These are phyloP conservation scores for Sternotherus odoratus DNA, from an alignment of 2,797 vertebrate genomes.

Conservation along the genomic window DNA sequence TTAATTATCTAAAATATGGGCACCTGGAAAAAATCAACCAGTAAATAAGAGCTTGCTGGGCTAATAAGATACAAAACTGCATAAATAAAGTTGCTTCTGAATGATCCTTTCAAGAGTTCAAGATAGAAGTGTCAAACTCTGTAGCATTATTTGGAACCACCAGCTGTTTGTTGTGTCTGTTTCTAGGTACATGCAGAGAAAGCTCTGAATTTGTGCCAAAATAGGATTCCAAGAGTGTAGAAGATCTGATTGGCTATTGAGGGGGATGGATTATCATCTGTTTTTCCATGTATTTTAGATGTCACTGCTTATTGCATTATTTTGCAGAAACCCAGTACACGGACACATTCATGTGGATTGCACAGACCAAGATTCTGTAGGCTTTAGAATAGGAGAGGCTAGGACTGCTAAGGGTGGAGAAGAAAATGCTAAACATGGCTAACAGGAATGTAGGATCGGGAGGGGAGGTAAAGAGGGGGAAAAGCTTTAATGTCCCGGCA, in stretches of 20 bases:
- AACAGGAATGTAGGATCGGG: neutral
- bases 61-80: neutral
- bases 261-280: neutral
- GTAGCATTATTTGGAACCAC: neutral
- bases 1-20: neutral
- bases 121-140: neutral
- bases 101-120: accelerated
- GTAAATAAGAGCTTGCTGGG: neutral
- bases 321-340: accelerated
- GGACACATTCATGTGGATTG: neutral
- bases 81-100: neutral
- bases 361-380: neutral
- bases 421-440: neutral
- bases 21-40: neutral
- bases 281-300: neutral
- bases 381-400: neutral
- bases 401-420: neutral
- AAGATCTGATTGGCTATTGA: neutral
- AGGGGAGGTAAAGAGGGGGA: neutral
- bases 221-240: neutral
- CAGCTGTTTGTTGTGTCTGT: accelerated
- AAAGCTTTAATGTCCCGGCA: neutral
- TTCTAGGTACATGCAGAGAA: neutral
- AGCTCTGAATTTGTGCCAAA: neutral
- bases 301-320: neutral